phyloP scores from a whole-genome alignment of 2,888 invertebrate genomes.

The Drosophila paracracens region DNA sequence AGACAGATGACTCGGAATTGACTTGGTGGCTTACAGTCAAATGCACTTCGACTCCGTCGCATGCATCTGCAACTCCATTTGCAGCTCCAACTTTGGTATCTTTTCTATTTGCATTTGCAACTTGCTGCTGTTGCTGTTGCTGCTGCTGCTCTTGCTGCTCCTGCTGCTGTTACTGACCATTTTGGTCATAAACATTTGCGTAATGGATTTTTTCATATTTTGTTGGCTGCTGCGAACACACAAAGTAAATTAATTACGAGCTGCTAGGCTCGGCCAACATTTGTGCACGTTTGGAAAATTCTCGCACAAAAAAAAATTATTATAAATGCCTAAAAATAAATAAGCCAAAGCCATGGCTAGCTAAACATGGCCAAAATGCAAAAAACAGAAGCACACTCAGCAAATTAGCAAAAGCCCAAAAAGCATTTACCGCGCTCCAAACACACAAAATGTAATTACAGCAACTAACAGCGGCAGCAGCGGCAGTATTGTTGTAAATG shows the following conservation, averaged over 20 bases:
- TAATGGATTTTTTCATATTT: slow-evolving; percentile 82
- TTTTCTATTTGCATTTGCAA: slow-evolving; percentile 77
- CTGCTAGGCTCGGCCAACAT: slow-evolving; percentile 49
- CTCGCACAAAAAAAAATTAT: slow-evolving; percentile 53
- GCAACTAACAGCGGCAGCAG: slow-evolving; percentile 51
- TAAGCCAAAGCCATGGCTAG: slow-evolving; percentile 57
- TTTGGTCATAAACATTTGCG: slow-evolving; percentile 82
- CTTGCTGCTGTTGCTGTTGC: slow-evolving; percentile 11
- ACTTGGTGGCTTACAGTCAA: slow-evolving; percentile 64
- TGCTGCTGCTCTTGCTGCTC: slow-evolving; percentile 24
- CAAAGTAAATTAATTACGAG: slow-evolving; percentile 80
- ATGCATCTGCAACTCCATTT: slow-evolving; percentile 70
- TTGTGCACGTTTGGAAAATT: slow-evolving; percentile 66
- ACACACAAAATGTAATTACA: slow-evolving; percentile 75
- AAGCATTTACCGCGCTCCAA: slow-evolving; percentile 62
- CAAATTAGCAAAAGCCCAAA: slow-evolving; percentile 75
- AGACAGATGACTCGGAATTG: slow-evolving; percentile 46
- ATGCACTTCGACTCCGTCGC: slow-evolving; percentile 61
- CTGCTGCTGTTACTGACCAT: slow-evolving; percentile 64
- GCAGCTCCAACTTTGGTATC: slow-evolving; percentile 66
- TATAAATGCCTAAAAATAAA: slow-evolving; percentile 76
- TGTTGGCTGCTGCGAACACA: slow-evolving; percentile 74
- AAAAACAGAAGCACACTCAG: slow-evolving; percentile 76
- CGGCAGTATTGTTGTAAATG: slow-evolving; percentile 42
- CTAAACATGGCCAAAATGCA: slow-evolving; percentile 63